Evolutionary conservation across 2,113 vertebrate genomes (phyloP), one percentile per base, ranked within the genome.

Genomic region (Clarias gariepinus): DNA sequence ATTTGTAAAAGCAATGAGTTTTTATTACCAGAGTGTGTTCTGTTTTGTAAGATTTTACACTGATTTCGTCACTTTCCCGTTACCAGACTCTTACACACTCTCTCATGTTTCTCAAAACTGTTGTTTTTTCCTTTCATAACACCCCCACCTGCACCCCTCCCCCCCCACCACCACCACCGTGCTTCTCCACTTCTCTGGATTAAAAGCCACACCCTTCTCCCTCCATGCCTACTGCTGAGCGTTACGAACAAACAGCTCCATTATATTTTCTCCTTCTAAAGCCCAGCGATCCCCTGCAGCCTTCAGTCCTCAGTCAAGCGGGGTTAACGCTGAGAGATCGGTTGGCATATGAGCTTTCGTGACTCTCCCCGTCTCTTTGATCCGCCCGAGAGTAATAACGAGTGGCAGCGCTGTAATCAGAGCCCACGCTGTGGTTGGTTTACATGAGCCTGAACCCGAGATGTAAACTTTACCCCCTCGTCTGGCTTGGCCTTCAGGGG

Each of bases 391-490:
- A 68, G 52, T 55, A 60, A 73, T 81, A 77, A 84, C 15, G 66
- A 83, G 83, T 30, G n/a, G 36, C 33, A 63, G 83, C 36, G 61
- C 57, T 33, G 79, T 83, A 89, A 87, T 85, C 85, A 89, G 85
- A 89, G 85, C 57, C 66, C 18, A 63, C 78, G 36, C 86, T 90
- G 74, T 83, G 85, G 85, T 85, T 23, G 8, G 30, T 16, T 69
- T 87, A 79, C 85, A 78, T 55, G 87, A 88, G 87, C 78, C 47
- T 47, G 47, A 88, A 88, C 69, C 28, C 25, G 74, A 90, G 87
- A 90, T 63, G 89, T 81, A 89, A 90, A 90, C 87, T 87, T 86
- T 81, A 90, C 89, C 84, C 86, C 85, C 81, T 53, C 80, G 41
- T 64, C 64, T 88, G 89, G 89, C 69, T 74, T n/a, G 15, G 15